Conservation (phyloP, 2,888 invertebrate genomes). For the Plagiodera versicolora region DNA sequence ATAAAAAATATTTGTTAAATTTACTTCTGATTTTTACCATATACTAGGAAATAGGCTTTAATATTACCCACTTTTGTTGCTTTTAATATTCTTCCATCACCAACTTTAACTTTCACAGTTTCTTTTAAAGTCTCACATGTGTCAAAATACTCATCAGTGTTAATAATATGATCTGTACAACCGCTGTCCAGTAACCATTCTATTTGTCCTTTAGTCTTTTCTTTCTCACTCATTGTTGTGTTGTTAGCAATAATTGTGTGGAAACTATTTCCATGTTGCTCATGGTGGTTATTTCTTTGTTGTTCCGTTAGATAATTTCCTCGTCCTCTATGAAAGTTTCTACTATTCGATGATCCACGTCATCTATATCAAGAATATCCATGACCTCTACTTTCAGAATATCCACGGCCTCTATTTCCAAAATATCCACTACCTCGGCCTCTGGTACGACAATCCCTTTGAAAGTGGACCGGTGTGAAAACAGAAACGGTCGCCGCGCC, state of each 20-base stretch:
- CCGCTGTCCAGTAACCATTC: slow-evolving; percentile 4
- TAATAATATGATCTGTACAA: slow-evolving; percentile 4
- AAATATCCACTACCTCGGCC: slow-evolving; percentile 5
- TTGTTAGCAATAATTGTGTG: slow-evolving; percentile 5
- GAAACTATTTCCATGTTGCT: slow-evolving; percentile 1
- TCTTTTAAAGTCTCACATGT: background rate
- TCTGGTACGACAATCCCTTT: slow-evolving; percentile 3
- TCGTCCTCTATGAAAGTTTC: slow-evolving; percentile 4
- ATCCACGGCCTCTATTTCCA: slow-evolving; percentile 5
- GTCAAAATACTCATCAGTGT: slow-evolving; percentile 5
- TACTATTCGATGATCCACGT: slow-evolving; percentile 7
- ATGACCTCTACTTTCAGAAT: slow-evolving; percentile 4
- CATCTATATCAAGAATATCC: slow-evolving; percentile 7
- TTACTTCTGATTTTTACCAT: slow-evolving; percentile 4
- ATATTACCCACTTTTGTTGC: slow-evolving; percentile 6
- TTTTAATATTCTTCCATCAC: slow-evolving; percentile 4
- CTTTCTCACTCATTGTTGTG: background rate
- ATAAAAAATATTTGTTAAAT: slow-evolving; percentile 3
- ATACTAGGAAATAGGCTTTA: slow-evolving; percentile 1
- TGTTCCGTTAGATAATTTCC: background rate
- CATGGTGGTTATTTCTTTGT: background rate
- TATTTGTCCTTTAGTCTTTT: slow-evolving; percentile 2
- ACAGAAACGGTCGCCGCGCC: too few relatives aligned
- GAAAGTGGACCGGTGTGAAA: background rate
- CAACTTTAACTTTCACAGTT: slow-evolving; percentile 4